Base-by-base conservation (phyloP, 2,888 invertebrate species). In the Pheosia gnoma region DNA sequence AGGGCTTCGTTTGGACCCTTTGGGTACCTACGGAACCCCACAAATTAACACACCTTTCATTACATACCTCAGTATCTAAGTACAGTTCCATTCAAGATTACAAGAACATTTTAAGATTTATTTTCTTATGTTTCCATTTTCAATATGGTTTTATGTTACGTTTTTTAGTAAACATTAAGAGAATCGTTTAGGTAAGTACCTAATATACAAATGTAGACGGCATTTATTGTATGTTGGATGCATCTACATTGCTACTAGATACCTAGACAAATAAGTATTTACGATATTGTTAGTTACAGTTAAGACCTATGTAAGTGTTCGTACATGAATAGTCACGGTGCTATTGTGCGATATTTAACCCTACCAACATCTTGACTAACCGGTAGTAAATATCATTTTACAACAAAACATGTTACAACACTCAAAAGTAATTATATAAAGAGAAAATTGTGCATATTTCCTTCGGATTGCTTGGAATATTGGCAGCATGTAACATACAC, bases 181-280 rank as follows among this genome's bases (percentile, higher is more conserved):
- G 58, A 61, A 63, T 13, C 47, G 61, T 65, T 55, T 65, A 47
- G 11, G 47, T 47, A 47, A 0, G n/a, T n/a, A n/a, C 10, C 8
- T 9, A 43, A 59, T 78, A 75, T 77, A 75, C 75, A 72, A 66
- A 63, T 65, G 67, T 57, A 75, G 80, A 80, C 79, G 78, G 78
- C 78, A 68, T 74, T 37, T 62, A 65, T 68, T 71, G 13, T 59
- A 59, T 64, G 47, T 65, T 72, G 80, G 79, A 82, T 78, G 72
- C 70, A 66, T 67, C 62, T 74, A 67, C 37, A 25, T 51, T 41
- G 25, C n/a, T 36, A 52, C 13, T 55, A 53, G 1, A 13, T 45
- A 51, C 5, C n/a, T 3, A 51, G 4, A 51, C 5, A 53, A 36
- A 52, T 9, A 43, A 9, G 13, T 25, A 13, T 13, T 5, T 47